phyloP scores from a whole-genome alignment of 1,140 invertebrate genomes.

The Drosophila watanabei region DNA sequence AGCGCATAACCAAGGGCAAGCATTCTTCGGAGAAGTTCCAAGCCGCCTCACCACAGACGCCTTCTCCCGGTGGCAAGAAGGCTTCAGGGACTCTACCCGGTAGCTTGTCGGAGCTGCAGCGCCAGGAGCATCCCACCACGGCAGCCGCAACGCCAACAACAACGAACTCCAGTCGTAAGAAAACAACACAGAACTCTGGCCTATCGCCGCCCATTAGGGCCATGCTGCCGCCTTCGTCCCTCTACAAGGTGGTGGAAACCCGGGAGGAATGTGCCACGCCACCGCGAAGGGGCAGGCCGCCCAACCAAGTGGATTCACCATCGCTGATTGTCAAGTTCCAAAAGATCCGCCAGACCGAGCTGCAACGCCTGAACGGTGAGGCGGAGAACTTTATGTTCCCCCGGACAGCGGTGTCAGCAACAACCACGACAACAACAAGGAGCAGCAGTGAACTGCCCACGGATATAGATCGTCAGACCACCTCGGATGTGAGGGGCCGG shows the following conservation, averaged over 20 bases:
- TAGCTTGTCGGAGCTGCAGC: slow-evolving; percentile 44
- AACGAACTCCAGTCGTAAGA: slow-evolving; percentile 48
- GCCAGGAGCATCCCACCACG: slow-evolving; percentile 37
- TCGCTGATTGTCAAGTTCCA: slow-evolving; percentile 91
- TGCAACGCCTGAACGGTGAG: slow-evolving; percentile 91
- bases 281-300: slow-evolving; percentile 34
- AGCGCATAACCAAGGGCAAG: slow-evolving; percentile 78
- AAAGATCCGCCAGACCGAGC: slow-evolving; percentile 90
- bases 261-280: slow-evolving; percentile 60
- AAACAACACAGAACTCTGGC: slow-evolving; percentile 56
- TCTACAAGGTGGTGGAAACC: slow-evolving; percentile 80
- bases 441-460: slow-evolving; percentile 86
- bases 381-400: slow-evolving; percentile 94
- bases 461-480: slow-evolving; percentile 86
- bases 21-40: slow-evolving; percentile 80
- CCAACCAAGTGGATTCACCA: slow-evolving; percentile 77
- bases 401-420: slow-evolving; percentile 87
- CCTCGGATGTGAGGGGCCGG: slow-evolving; percentile 62
- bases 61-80: slow-evolving; percentile 41
- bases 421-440: slow-evolving; percentile 86
- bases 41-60: slow-evolving; percentile 41
- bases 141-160: slow-evolving; percentile 38
- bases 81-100: slow-evolving; percentile 11
- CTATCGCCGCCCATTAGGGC: slow-evolving; percentile 76
- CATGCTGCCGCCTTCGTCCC: slow-evolving; percentile 75